phyloP scores from a whole-genome alignment of 2,888 invertebrate species.

The Athripsodes cinereus region DNA sequence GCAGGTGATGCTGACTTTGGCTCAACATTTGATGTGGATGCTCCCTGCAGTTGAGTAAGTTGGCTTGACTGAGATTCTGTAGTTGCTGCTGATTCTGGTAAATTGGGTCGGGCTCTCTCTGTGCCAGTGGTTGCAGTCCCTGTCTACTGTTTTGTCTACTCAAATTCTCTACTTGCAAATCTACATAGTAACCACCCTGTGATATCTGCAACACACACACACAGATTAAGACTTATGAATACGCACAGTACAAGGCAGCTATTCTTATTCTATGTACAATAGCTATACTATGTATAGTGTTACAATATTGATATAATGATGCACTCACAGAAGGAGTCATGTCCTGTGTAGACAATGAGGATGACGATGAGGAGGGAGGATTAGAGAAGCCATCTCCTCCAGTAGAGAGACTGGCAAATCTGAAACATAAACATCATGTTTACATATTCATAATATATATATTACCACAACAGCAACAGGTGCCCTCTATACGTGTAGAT shows the following conservation, averaged over 20 bases:
- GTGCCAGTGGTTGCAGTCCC: slow-evolving; percentile 10
- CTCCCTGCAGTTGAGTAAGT: slow-evolving; percentile 40
- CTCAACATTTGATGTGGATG: slow-evolving; percentile 19
- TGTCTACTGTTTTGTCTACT: slow-evolving; percentile 46
- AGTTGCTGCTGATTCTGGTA: slow-evolving; percentile 29
- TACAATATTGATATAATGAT: too few species aligned
- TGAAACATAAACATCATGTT: slow-evolving; percentile 32
- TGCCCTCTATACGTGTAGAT: too few species aligned
- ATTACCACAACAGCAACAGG: too few species aligned
- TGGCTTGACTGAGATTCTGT: slow-evolving; percentile 34
- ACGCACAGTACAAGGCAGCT: too few species aligned
- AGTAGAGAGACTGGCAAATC: slow-evolving; percentile 65
- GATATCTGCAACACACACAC: slow-evolving; percentile 35
- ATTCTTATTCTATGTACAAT: too few species aligned
- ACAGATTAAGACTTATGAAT: too few species aligned
- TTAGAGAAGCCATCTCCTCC: slow-evolving; percentile 38
- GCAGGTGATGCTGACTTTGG: slow-evolving; percentile 31
- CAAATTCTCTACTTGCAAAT: slow-evolving; percentile 44
- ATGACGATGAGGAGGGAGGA: slow-evolving; percentile 33
- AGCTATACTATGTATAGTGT: too few species aligned
- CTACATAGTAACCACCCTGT: slow-evolving; percentile 38
- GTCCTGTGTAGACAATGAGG: background rate
- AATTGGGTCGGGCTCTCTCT: slow-evolving; percentile 21
- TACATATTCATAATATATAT: too few species aligned
- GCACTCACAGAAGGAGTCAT: background rate